Evolutionary conservation across 1,140 invertebrate species (phyloP).

Genomic region (Diuraphis noxia): DNA sequence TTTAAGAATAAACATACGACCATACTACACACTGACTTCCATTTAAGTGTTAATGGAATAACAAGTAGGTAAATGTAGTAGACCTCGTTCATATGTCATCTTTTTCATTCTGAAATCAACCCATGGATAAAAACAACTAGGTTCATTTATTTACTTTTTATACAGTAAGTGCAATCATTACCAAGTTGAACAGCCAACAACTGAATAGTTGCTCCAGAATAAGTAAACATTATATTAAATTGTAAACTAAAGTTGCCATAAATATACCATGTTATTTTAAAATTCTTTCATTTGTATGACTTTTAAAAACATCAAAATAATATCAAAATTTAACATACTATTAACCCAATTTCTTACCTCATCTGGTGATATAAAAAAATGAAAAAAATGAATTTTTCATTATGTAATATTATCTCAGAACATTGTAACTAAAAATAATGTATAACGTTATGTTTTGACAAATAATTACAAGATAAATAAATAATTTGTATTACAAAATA

Average conservation of each 20-base stretch:
- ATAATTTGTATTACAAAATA: background rate
- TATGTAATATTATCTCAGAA: background rate
- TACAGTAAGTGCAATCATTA: conserved; percentile 45
- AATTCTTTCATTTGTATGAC: background rate
- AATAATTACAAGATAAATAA: background rate
- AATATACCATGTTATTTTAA: background rate
- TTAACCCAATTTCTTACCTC: conserved; percentile 4
- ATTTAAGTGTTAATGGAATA: conserved; percentile 33
- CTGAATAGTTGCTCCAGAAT: background rate
- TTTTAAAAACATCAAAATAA: background rate
- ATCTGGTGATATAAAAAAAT: background rate
- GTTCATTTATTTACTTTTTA: conserved; percentile 45
- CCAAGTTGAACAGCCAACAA: conserved; percentile 43
- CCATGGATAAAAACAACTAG: conserved; percentile 48
- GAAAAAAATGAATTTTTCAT: background rate
- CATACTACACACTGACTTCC: conserved; percentile 41
- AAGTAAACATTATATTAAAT: conserved; percentile 12
- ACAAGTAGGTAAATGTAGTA: conserved; percentile 40
- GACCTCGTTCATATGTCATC: conserved; percentile 42
- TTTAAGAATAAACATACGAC: conserved; percentile 29
- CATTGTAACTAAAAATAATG: background rate
- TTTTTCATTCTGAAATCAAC: conserved; percentile 50
- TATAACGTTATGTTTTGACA: background rate
- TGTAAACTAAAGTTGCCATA: background rate
- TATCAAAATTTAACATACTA: background rate